These are phyloP conservation scores for Paracanthobrama guichenoti DNA, from an alignment of 2,113 vertebrate genomes.

Conservation along the genomic window DNA sequence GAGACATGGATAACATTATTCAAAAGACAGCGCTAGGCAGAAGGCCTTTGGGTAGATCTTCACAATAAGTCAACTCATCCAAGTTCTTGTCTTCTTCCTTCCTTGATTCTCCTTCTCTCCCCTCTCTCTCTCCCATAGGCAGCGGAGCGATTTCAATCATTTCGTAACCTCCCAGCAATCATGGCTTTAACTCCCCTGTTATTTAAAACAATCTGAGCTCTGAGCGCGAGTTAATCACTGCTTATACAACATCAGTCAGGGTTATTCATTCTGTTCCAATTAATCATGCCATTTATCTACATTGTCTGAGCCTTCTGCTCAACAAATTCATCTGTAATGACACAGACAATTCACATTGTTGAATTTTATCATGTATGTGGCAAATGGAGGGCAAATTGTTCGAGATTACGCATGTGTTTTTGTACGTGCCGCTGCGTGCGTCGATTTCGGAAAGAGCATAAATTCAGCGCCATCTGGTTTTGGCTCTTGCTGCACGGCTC, in stretches of 20 bases:
- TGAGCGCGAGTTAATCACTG: constrained; percentile 60
- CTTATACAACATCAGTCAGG: constrained; percentile 62
- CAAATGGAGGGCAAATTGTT: constrained; percentile 54
- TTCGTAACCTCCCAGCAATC: constrained; percentile 58
- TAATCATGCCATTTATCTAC: constrained; percentile 61
- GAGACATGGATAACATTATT: constrained; percentile 51
- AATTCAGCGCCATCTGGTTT: constrained; percentile 55
- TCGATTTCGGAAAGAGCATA: constrained; percentile 16
- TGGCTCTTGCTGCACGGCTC: constrained; percentile 43
- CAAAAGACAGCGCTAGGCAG: constrained; percentile 21
- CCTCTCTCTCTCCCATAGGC: constrained; percentile 42
- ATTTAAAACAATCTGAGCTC: constrained; percentile 61
- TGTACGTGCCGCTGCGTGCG: background rate
- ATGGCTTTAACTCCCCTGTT: constrained; percentile 61
- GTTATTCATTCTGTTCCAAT: constrained; percentile 64
- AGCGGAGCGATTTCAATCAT: constrained; percentile 58
- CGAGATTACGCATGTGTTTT: constrained; percentile 24
- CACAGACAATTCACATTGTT: constrained; percentile 52
- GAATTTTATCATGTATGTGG: constrained; percentile 57
- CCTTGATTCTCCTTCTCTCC: background rate
- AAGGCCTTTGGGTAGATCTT: constrained; percentile 51
- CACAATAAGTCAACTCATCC: constrained; percentile 51
- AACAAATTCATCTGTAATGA: constrained; percentile 57
- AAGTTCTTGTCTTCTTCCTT: constrained; percentile 16
- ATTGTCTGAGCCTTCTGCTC: constrained; percentile 55